A percentile compares a stretch with the other conserved stretches of the same genome.
Evolutionary conservation across 2,113 vertebrate genomes (phyloP).

Genomic region (Pachycephala philippinensis): DNA sequence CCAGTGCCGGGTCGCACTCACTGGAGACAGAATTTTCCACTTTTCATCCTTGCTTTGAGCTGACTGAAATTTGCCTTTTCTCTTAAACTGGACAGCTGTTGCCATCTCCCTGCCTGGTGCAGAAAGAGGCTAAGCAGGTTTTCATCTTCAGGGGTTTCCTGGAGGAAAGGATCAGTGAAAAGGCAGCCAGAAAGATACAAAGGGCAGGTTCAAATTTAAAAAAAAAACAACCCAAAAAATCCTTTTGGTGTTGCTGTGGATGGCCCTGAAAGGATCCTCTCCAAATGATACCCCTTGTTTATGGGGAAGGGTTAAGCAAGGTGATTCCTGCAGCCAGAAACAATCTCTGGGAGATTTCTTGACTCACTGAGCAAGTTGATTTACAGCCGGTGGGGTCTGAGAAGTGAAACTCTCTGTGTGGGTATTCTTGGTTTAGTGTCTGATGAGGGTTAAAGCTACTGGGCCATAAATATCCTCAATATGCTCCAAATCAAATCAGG

Average conservation of each 20-base stretch:
- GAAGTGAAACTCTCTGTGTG: neutral
- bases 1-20: rapidly evolving
- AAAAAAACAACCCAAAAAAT: neutral
- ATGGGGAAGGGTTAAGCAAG: neutral
- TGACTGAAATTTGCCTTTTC: conserved; percentile 10
- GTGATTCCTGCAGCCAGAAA: neutral
- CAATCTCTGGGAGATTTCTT: neutral
- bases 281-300: neutral
- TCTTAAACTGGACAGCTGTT: neutral
- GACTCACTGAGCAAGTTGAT: neutral
- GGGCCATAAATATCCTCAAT: conserved; percentile 15
- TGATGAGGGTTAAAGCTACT: neutral
- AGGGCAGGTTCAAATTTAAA: neutral
- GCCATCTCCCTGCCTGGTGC: neutral
- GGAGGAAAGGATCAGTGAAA: neutral
- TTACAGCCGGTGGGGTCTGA: neutral
- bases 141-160: conserved; percentile 46
- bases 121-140: conserved; percentile 36
- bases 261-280: neutral
- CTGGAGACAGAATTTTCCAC: neutral
- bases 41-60: neutral
- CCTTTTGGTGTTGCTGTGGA: neutral
- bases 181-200: neutral
- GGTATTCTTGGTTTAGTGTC: neutral
- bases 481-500: neutral